Base-by-base conservation (phyloP, 2,888 invertebrate genomes). In the Antheraea yamamai region DNA sequence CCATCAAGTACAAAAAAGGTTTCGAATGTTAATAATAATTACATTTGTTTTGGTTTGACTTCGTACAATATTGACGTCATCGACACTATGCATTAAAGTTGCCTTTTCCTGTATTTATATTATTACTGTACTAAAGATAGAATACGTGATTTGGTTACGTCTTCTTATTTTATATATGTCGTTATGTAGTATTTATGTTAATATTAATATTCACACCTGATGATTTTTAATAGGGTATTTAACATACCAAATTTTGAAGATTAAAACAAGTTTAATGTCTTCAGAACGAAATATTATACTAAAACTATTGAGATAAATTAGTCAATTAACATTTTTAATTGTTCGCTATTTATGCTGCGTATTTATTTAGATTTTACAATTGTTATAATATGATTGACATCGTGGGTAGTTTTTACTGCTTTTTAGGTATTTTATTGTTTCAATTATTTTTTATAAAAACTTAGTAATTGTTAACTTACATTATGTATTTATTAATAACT, bases 1-100 rank as follows among this genome's bases (percentile, higher is more conserved):
- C 68, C 68, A 70, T 70, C 35, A 70, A 39, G n/a, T 70, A 70
- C 68, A 70, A 70, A 20, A 70, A 70, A 39, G 68, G 68, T 35
- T 70, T 70, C 6, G 35, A 70, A 39, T 70, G 68, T 35, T 70
- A 70, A 70, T 39, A 70, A 70, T 39, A 66, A 26, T 66, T 66
- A 66, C 14, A 66, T 66, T 66, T 26, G 30, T 66, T 66, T 66
- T 66, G 66, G 30, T 26, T 66, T 30, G 30, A 39, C 68, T 70
- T 39, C 10, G n/a, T 70, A 18, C 20, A 39, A 39, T 70, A 70
- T 70, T 70, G 68, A 70, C 68, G 68, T 70, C 68, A 70, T 35
- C 35, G 35, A 70, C 20, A 39, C n/a, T 39, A 70, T 70, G 68
- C 68, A 70, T 39, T 70, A 70, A 70, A 12, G 68, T 70, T 39